Conservation (phyloP, 1,140 invertebrate species). For the Solen grandis region DNA sequence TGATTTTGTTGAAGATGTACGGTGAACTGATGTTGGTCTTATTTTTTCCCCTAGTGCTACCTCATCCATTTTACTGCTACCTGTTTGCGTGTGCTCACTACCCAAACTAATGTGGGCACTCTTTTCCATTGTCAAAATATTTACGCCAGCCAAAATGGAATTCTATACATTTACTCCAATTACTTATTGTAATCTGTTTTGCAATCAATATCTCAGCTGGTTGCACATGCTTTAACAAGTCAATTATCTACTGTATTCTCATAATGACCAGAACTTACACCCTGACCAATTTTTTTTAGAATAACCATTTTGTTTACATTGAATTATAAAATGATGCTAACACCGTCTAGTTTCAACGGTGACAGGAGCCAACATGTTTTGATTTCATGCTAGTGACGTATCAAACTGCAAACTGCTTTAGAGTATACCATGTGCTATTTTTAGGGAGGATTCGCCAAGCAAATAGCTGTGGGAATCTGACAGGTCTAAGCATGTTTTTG, state of each 20-base stretch:
- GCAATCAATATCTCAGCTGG: not conserved
- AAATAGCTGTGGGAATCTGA: too few relatives aligned
- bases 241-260: not conserved
- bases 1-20: slow-evolving; percentile 38
- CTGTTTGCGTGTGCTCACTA: slow-evolving; percentile 24
- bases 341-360: too few relatives aligned
- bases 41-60: slow-evolving; percentile 39
- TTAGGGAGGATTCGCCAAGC: too few relatives aligned
- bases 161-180: not conserved
- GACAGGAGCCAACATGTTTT: too few relatives aligned
- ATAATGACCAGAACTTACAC: not conserved
- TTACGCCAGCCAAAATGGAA: slow-evolving; percentile 11
- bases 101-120: slow-evolving; percentile 12
- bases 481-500: too few relatives aligned
- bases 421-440: too few relatives aligned
- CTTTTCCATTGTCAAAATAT: slow-evolving; percentile 44
- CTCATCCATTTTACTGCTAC: slow-evolving; percentile 25
- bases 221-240: not conserved
- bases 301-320: too few relatives aligned
- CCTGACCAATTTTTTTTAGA: not conserved
- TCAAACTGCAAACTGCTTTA: too few relatives aligned
- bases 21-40: slow-evolving; percentile 43
- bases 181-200: not conserved
- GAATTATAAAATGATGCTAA: too few relatives aligned
- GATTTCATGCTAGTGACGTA: too few relatives aligned